phyloP scores from a whole-genome alignment of 2,113 vertebrate genomes.

The Mesembrinibis cayennensis region DNA sequence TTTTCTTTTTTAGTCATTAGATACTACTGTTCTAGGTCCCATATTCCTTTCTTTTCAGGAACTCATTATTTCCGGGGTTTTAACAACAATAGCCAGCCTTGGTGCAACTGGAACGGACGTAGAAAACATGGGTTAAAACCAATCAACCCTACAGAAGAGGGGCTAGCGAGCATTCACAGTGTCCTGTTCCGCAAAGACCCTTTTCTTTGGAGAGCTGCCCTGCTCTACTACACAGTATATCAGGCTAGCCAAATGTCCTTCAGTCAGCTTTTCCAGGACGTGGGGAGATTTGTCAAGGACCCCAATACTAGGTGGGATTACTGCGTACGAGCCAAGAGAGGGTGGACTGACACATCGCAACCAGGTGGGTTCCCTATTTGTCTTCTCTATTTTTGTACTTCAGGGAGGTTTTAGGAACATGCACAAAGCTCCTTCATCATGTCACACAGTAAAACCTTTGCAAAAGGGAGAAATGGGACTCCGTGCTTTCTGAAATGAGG shows the following conservation, averaged over 20 bases:
- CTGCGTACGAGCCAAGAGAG: slow-evolving; percentile 94
- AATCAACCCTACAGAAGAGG: slow-evolving; percentile 93
- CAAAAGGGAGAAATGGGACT: neutral
- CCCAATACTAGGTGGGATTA: slow-evolving; percentile 94
- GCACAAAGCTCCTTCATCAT: neutral
- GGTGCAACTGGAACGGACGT: slow-evolving; percentile 81
- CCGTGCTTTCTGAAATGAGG: neutral
- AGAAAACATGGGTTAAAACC: slow-evolving; percentile 84
- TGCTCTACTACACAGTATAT: slow-evolving; percentile 94
- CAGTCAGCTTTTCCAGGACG: slow-evolving; percentile 82
- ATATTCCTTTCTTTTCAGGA: slow-evolving; percentile 67
- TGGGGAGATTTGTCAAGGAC: slow-evolving; percentile 88
- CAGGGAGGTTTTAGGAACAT: neutral
- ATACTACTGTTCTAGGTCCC: neutral
- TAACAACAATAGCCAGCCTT: slow-evolving; percentile 91
- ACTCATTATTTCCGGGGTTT: slow-evolving; percentile 93
- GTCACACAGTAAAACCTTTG: neutral
- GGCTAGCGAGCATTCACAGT: slow-evolving; percentile 92
- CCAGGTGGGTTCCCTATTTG: slow-evolving; percentile 75
- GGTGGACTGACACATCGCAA: slow-evolving; percentile 86
- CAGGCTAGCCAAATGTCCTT: slow-evolving; percentile 90
- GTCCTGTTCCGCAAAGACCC: slow-evolving; percentile 92
- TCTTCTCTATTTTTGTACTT: neutral
- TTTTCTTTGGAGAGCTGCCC: slow-evolving; percentile 90
- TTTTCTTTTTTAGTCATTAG: neutral